Base-by-base conservation (phyloP, 30 jellyfish, hydroid and myxozoan species). In the Turritopsis dohrnii region DNA sequence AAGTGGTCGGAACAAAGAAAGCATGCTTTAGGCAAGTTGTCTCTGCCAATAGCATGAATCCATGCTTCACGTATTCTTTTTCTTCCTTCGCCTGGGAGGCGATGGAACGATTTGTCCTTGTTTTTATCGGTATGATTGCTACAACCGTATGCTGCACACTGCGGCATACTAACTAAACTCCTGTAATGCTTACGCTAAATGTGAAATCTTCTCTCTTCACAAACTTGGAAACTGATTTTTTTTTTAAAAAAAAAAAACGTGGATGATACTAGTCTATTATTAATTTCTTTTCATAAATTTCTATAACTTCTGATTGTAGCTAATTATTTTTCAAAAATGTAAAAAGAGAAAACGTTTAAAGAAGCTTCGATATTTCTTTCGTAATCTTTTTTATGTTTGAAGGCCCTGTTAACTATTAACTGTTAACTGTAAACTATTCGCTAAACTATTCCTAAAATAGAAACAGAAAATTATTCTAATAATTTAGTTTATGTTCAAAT, bases 161-260 rank as follows among this genome's bases (percentile, higher is more conserved):
- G 77, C 31, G 77, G 23, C 77, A 69, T 69, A 27, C 16, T 69
- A n/a, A 69, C 77, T 7, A 69, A 66, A 26, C 76, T 41, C 60
- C 60, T 41, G 60, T 41, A 41, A 41, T 41, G 9, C 9, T 41
- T 5, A 5, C 5, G 60, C 13, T 5, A 41, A 41, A 41, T 3
- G 13, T 41, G 60, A 41, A 41, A 41, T 41, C 13, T 41, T 41
- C 60, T 3, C 60, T 41, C 13, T 41, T 41, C 13, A 41, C 60
- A 41, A 41, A 3, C 60, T 41, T 41, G n/a, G n/a, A n/a, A 41
- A 41, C 5, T 41, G 60, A 41, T 41, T 41, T n/a, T n/a, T n/a
- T n/a, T n/a, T n/a, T n/a, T n/a, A n/a, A n/a, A n/a, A n/a, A n/a
- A n/a, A n/a, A n/a, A n/a, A n/a, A n/a, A n/a, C n/a, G n/a, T n/a